A percentile compares a stretch with the other conserved stretches of the same genome.
Conservation (phyloP, 1,140 invertebrate genomes). For the Wiebesia pumilae region DNA sequence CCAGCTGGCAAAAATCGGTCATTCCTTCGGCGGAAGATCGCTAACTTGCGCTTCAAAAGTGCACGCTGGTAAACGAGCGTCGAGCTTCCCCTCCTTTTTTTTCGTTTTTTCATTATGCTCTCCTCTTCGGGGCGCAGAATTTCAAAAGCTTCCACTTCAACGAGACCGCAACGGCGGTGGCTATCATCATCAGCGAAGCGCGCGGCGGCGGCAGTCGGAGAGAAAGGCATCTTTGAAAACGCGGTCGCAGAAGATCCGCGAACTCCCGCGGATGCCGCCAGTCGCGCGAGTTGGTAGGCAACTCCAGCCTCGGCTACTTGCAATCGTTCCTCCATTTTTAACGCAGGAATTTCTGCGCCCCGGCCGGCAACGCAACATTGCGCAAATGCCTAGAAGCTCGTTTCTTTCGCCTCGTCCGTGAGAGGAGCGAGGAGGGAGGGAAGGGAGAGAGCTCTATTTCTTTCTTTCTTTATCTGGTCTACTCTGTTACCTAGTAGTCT, state of each 20-base stretch:
- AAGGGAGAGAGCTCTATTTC: conserved; percentile 35
- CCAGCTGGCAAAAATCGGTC: background rate
- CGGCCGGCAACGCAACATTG: conserved; percentile 49
- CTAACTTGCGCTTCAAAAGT: background rate
- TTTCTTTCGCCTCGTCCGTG: conserved; percentile 31
- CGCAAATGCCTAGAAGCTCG: conserved; percentile 54
- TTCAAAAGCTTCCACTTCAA: conserved; percentile 22
- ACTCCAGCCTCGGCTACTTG: too few relatives aligned
- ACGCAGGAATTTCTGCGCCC: conserved; percentile 39
- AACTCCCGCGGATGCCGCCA: conserved; percentile 10
- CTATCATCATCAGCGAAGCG: conserved; percentile 13
- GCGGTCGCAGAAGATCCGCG: conserved; percentile 5
- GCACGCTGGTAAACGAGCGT: background rate
- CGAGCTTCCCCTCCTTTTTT: background rate
- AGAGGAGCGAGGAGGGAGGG: background rate
- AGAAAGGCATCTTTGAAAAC: conserved; percentile 40
- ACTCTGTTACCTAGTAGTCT: conserved; percentile 10
- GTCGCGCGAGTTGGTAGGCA: background rate
- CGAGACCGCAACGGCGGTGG: conserved; percentile 14
- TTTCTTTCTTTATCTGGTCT: conserved; percentile 22
- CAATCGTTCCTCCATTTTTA: conserved; percentile 53
- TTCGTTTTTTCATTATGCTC: background rate
- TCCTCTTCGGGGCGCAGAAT: background rate
- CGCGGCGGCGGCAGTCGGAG: background rate
- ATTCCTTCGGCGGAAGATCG: background rate